Conservation (phyloP, 2,113 vertebrate species). For the Oreochromis aureus region DNA sequence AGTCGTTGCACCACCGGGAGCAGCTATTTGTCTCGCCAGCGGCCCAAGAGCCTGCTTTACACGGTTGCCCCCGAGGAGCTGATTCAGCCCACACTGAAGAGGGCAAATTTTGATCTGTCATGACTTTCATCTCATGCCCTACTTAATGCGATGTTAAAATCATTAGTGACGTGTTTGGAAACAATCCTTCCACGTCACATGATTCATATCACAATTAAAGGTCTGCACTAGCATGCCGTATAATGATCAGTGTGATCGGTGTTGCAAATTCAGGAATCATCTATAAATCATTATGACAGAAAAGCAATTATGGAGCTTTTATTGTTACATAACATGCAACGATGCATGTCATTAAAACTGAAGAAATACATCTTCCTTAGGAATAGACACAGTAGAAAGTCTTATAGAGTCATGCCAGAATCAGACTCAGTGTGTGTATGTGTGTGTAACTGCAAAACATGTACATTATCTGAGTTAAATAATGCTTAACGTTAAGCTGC, state of each 20-base stretch:
- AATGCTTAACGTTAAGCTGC: conserved; percentile 16
- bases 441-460: background rate
- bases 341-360: conserved; percentile 7
- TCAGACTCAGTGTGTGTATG: background rate
- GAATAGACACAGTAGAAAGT: background rate
- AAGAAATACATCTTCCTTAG: background rate
- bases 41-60: conserved; percentile 41
- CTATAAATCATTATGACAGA: background rate
- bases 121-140: conserved; percentile 4
- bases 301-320: background rate
- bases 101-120: conserved; percentile 26
- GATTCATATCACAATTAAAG: background rate
- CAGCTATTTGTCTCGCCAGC: conserved; percentile 56
- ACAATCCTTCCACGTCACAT: background rate
- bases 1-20: conserved; percentile 43
- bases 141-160: background rate
- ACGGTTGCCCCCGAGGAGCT: conserved; percentile 45
- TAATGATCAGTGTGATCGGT: background rate
- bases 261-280: background rate
- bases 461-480: background rate
- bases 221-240: background rate
- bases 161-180: background rate
- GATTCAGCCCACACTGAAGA: conserved; percentile 42
- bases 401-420: background rate
- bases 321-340: background rate